Conservation (phyloP, 2,113 vertebrate genomes). For the Chrysemys picta region DNA sequence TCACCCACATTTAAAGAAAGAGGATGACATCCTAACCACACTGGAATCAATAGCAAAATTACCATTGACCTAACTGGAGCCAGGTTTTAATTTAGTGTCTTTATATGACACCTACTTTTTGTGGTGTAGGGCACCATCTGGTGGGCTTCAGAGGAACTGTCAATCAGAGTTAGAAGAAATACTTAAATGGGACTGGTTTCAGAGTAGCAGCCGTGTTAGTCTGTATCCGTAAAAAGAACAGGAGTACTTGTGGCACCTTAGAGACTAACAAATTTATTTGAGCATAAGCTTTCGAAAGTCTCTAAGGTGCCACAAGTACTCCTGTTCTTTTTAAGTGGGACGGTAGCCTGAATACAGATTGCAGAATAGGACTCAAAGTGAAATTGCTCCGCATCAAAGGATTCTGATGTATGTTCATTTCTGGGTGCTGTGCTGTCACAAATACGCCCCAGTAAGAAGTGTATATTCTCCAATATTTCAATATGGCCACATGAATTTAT, state of each 20-base stretch:
- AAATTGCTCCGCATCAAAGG: not conserved
- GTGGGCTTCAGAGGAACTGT: not conserved
- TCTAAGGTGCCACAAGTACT: no score
- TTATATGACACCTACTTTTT: not conserved
- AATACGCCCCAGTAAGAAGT: not conserved
- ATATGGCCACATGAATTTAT: not conserved
- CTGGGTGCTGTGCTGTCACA: not conserved
- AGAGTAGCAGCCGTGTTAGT: no score
- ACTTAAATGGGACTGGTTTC: not conserved
- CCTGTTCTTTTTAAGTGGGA: not conserved
- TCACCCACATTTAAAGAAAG: not conserved
- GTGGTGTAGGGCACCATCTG: conserved; percentile 55
- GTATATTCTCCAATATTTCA: not conserved
- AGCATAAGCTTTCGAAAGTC: no score
- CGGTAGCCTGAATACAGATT: not conserved
- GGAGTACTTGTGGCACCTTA: no score
- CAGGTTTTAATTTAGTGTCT: not conserved
- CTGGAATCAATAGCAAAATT: not conserved
- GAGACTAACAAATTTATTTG: no score
- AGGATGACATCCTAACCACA: not conserved
- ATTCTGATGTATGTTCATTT: not conserved
- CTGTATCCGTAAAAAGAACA: no score
- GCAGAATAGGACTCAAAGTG: not conserved
- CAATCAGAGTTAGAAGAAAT: not conserved
- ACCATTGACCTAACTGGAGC: not conserved